Evolutionary conservation across 2,797 vertebrate genomes (phyloP).

Genomic region (Kryptolebias ocellatus): DNA sequence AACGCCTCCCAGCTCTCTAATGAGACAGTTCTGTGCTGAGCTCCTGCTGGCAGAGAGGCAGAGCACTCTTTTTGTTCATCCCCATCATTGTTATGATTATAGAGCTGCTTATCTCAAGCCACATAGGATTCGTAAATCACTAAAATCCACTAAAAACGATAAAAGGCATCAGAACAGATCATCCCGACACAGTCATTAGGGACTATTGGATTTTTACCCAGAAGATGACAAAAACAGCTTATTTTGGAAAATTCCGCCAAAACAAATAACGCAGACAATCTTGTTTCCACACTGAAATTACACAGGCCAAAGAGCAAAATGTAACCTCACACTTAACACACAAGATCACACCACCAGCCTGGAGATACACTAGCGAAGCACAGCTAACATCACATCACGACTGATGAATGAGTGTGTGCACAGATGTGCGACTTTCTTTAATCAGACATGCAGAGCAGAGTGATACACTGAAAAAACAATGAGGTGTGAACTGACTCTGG

Average conservation of each 20-base stretch:
- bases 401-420: conserved; percentile 60
- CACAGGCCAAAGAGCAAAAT: conserved; percentile 49
- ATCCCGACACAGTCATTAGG: conserved; percentile 53
- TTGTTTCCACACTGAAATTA: conserved; percentile 59
- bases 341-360: conserved; percentile 43
- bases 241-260: conserved; percentile 45
- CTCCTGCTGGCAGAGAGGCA: conserved; percentile 39
- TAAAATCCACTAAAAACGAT: conserved; percentile 51
- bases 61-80: conserved; percentile 50
- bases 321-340: conserved; percentile 50
- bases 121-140: conserved; percentile 64
- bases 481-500: conserved; percentile 39
- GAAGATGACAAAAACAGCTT: conserved; percentile 54
- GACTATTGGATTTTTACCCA: conserved; percentile 57
- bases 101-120: conserved; percentile 64
- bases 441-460: conserved; percentile 60
- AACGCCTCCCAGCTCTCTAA: conserved; percentile 67
- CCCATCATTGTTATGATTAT: conserved; percentile 64
- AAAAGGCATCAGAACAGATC: conserved; percentile 65
- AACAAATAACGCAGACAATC: conserved; percentile 60
- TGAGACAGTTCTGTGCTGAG: conserved; percentile 52
- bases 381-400: conserved; percentile 50
- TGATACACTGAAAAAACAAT: conserved; percentile 43
- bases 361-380: conserved; percentile 54
- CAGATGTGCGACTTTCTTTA: conserved; percentile 45